Evolutionary conservation across 2,888 invertebrate species (phyloP).

Genomic region (Micoletzkya japonica): DNA sequence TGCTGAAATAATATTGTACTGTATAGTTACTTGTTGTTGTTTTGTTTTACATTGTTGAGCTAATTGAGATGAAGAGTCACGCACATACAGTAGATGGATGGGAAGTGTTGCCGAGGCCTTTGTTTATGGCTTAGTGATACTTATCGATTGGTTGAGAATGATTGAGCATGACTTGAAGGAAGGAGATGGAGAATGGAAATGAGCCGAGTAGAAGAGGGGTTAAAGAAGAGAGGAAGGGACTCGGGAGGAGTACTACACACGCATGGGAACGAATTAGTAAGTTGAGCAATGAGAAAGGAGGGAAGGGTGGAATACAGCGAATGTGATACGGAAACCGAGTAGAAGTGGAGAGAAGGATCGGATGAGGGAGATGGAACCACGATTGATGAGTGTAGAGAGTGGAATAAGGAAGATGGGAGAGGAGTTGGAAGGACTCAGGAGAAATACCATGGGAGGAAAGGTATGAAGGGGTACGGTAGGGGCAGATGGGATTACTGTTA

Average conservation of each 20-base stretch:
- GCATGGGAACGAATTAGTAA: slow-evolving; percentile 24
- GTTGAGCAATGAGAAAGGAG: neutral
- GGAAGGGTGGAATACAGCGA: slow-evolving; percentile 8
- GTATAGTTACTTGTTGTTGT: too few relatives aligned
- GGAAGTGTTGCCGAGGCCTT: too few relatives aligned
- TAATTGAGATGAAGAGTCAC: too few relatives aligned
- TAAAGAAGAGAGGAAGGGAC: slow-evolving; percentile 12
- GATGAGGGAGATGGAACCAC: slow-evolving; percentile 10
- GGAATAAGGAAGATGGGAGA: slow-evolving; percentile 9
- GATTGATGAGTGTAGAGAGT: slow-evolving; percentile 11
- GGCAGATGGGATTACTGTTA: neutral
- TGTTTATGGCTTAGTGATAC: too few relatives aligned
- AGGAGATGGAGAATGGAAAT: too few relatives aligned
- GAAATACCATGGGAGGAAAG: neutral
- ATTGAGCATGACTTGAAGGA: too few relatives aligned
- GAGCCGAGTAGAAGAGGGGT: too few relatives aligned
- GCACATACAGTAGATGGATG: too few relatives aligned
- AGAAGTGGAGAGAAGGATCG: neutral
- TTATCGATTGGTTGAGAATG: too few relatives aligned
- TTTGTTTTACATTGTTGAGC: too few relatives aligned
- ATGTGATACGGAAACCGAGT: neutral
- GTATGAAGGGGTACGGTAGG: neutral
- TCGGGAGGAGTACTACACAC: slow-evolving; percentile 14
- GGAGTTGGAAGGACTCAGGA: slow-evolving; percentile 21
- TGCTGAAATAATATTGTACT: too few relatives aligned